Percentiles rank a stretch among this genome's conserved stretches.
These are phyloP conservation scores for Julus scandinavius DNA, from an alignment of 2,888 invertebrate species.

Conservation along the genomic window DNA sequence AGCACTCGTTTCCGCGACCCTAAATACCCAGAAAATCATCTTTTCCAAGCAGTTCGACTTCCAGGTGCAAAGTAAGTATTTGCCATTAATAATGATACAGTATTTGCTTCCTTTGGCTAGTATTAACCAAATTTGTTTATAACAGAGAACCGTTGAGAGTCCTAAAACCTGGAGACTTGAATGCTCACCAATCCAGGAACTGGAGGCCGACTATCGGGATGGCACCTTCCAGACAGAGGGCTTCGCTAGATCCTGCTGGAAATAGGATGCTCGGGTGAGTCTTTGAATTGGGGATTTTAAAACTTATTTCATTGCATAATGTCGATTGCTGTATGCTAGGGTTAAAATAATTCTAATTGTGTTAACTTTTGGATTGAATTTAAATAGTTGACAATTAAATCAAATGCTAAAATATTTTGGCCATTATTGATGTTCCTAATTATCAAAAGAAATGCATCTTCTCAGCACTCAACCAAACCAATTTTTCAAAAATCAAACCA, in stretches of 20 bases:
- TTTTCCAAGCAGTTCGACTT: conserved; percentile 80
- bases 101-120: conserved; percentile 3
- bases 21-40: conserved; percentile 76
- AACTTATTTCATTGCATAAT: no score
- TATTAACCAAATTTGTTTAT: conserved; percentile 49
- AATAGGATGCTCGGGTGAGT: conserved; percentile 78
- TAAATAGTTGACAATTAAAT: no score
- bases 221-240: conserved; percentile 74
- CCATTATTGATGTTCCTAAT: no score
- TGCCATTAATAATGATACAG: conserved; percentile 25
- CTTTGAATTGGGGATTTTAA: neutral
- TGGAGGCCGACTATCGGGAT: conserved; percentile 85
- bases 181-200: conserved; percentile 65
- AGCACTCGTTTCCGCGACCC: conserved; percentile 84
- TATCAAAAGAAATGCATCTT: no score
- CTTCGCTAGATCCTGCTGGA: conserved; percentile 75
- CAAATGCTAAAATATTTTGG: no score
- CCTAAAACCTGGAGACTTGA: conserved; percentile 81
- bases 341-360: no score
- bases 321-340: no score
- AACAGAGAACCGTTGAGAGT: conserved; percentile 77
- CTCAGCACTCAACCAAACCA: no score
- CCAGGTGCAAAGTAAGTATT: conserved; percentile 67
- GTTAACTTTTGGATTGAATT: no score
- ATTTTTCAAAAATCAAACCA: no score